A percentile compares a stretch with the other conserved stretches of the same genome.
Evolutionary conservation across 2,888 invertebrate genomes (phyloP).

Genomic region (Leucoptera coffeella): DNA sequence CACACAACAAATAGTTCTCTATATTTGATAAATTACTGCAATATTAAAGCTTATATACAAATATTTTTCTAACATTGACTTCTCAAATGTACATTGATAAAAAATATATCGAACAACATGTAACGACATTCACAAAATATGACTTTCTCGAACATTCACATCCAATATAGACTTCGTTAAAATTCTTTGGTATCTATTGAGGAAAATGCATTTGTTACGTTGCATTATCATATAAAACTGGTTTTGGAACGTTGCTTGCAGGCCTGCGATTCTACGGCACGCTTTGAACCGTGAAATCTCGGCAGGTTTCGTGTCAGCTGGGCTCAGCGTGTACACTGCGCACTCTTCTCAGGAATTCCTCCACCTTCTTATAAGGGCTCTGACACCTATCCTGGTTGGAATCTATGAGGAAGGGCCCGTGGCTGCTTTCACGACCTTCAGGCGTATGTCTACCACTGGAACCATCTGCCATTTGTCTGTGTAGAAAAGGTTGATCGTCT

Average conservation of each 20-base stretch:
- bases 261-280: conserved; percentile 14
- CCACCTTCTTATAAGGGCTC: conserved; percentile 37
- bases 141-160: no score
- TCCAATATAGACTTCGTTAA: no score
- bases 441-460: conserved; percentile 32
- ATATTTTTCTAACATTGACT: no score
- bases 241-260: neutral
- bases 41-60: no score
- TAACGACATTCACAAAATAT: no score
- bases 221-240: neutral
- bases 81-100: no score
- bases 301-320: conserved; percentile 44
- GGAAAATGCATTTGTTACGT: neutral
- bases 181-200: no score
- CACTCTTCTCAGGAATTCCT: conserved; percentile 33
- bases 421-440: conserved; percentile 26
- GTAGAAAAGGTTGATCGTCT: conserved; percentile 36
- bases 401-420: conserved; percentile 34
- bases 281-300: conserved; percentile 28
- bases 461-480: conserved; percentile 17
- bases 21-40: no score
- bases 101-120: no score
- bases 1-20: no score
- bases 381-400: conserved; percentile 24
- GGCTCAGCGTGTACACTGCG: conserved; percentile 32